Evolutionary conservation across 2,797 vertebrate genomes (phyloP), one percentile per base, ranked within the genome.

Genomic region (Lagorchestes hirsutus): DNA sequence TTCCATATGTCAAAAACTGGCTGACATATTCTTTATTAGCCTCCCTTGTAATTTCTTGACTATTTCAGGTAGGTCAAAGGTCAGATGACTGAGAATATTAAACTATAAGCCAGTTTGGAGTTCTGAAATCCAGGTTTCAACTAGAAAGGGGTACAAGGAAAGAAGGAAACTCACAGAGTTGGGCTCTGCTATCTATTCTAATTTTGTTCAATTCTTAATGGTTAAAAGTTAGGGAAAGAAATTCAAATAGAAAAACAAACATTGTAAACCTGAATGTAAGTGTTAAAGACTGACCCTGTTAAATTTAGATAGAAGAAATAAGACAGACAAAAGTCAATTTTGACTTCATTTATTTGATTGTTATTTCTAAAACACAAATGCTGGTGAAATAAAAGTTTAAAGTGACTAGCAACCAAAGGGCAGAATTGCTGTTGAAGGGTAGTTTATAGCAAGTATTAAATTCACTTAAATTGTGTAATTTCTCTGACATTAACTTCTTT

Each of bases 1-100:
- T 96, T 91, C 87, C 92, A 97, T 95, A 96, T 97, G 96, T 97
- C 97, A 98, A 97, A 92, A 97, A 95, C 82, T 92, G 96, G 82
- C 55, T 97, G 91, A 92, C 93, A 67, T 96, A 93, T 95, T 54
- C 74, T 97, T 98, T 97, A 92, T 82, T 95, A 95, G 22, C 62
- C 56, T 94, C 54, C 91, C 82, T 97, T 95, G 92, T 93, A 97
- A 90, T 97, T 96, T 95, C 94, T 97, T 94, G 91, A 96, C 91
- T 96, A 91, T 95, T 97, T 93, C 40, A n/a, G 54, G 93, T 87
- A 95, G 94, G 95, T 96, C 92, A 46, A 92, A 97, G 93, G 92
- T 97, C 92, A 95, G 59, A 62, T 97, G 93, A 58, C 62, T 57
- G 29, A 91, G 56, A 97, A 96, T 94, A 96, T 97, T 97, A 95